Evolutionary conservation across 2,797 vertebrate species (phyloP).

Genomic region (Novumbra hubbsi): DNA sequence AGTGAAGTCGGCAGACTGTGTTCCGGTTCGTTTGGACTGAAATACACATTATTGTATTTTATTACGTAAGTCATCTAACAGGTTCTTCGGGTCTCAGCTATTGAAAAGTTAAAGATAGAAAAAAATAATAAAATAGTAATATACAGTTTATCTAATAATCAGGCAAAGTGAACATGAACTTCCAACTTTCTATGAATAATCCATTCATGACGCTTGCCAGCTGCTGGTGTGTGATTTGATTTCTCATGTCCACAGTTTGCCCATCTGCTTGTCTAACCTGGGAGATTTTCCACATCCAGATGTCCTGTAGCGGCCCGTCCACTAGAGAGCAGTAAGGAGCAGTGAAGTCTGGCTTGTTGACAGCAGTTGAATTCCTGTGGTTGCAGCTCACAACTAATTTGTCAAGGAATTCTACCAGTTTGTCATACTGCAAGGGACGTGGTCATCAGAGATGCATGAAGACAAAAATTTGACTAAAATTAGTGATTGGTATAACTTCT

Average conservation of each 20-base stretch:
- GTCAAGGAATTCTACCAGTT: not conserved
- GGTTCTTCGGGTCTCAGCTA: not conserved
- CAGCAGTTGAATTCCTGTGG: not conserved
- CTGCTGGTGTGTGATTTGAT: not conserved
- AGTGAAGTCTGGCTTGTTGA: not conserved
- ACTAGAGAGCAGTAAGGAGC: slow-evolving; percentile 5
- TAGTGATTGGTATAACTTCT: not conserved
- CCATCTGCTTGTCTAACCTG: not conserved
- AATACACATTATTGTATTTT: too few relatives aligned
- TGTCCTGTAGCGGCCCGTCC: not conserved
- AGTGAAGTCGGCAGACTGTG: too few relatives aligned
- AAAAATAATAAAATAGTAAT: not conserved
- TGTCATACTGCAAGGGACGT: not conserved
- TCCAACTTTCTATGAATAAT: not conserved
- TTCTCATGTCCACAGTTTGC: not conserved
- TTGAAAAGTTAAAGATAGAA: not conserved
- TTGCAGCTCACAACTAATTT: not conserved
- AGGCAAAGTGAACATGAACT: not conserved
- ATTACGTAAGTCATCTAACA: not conserved
- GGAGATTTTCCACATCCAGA: not conserved
- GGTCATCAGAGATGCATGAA: not conserved
- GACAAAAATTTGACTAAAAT: too few relatives aligned
- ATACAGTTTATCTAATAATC: not conserved
- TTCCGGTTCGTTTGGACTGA: too few relatives aligned
- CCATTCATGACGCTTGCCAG: not conserved